phyloP scores from a whole-genome alignment of 2,113 vertebrate species.

The Melozone crissalis region DNA sequence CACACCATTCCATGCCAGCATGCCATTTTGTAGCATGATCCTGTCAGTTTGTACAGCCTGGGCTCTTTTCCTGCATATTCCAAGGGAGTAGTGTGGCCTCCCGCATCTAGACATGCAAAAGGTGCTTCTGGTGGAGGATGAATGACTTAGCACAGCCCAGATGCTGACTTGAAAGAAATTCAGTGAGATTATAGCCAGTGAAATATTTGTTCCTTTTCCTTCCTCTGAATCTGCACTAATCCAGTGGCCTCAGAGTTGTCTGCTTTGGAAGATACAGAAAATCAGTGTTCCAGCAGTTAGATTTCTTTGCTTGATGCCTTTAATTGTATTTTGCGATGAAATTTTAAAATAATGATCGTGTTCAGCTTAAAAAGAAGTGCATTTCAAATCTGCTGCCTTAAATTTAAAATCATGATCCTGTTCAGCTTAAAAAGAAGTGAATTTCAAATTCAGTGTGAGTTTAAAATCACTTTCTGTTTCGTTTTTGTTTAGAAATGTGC shows the following conservation, averaged over 20 bases:
- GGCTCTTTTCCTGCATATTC: not conserved
- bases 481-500: not conserved
- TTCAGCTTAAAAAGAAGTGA: not conserved
- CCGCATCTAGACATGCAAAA: not conserved
- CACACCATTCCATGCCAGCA: not conserved
- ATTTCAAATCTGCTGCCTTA: not conserved
- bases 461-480: not conserved
- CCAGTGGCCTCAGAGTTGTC: not conserved
- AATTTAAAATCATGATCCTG: not conserved
- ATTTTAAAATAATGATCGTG: not conserved
- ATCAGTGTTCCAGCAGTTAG: not conserved
- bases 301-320: not conserved
- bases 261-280: not conserved
- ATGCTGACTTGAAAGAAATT: not conserved
- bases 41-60: not conserved
- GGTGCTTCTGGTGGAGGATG: not conserved
- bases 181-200: not conserved
- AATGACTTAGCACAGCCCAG: not conserved
- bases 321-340: not conserved
- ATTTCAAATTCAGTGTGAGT: not conserved
- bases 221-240: not conserved
- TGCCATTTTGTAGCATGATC: not conserved
- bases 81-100: not conserved
- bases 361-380: not conserved
- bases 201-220: not conserved